phyloP scores from a whole-genome alignment of 2,797 vertebrate species.

The Chiropotes sagulatus region DNA sequence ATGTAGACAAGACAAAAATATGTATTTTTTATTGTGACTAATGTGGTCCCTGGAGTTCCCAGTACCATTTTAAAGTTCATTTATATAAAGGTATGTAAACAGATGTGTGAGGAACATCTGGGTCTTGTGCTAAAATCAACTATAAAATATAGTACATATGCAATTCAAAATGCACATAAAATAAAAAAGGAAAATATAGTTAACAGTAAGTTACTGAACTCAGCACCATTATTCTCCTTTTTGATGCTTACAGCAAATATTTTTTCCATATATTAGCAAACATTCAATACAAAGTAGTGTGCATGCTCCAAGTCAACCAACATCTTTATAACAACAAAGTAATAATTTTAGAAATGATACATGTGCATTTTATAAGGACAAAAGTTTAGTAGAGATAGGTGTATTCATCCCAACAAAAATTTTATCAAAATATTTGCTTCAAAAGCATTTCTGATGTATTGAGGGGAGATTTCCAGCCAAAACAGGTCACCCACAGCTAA shows the following conservation, averaged over 20 bases:
- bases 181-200: constrained; percentile 47
- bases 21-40: constrained; percentile 68
- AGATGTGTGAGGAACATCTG: constrained; percentile 70
- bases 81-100: constrained; percentile 59
- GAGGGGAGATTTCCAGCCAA: constrained; percentile 25
- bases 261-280: neutral
- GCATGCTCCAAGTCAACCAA: neutral
- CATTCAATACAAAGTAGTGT: neutral
- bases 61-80: constrained; percentile 67
- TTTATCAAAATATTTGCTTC: constrained; percentile 48
- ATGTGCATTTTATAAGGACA: neutral
- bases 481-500: constrained; percentile 71
- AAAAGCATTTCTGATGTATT: constrained; percentile 15
- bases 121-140: constrained; percentile 57
- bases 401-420: neutral
- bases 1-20: constrained; percentile 68
- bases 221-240: neutral
- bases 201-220: constrained; percentile 23
- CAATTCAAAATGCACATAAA: constrained; percentile 40
- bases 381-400: neutral
- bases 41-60: constrained; percentile 55
- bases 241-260: neutral
- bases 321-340: neutral
- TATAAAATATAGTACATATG: constrained; percentile 53
- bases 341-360: neutral